phyloP scores from a whole-genome alignment of 2,113 vertebrate genomes.

The Amphiprion percula region DNA sequence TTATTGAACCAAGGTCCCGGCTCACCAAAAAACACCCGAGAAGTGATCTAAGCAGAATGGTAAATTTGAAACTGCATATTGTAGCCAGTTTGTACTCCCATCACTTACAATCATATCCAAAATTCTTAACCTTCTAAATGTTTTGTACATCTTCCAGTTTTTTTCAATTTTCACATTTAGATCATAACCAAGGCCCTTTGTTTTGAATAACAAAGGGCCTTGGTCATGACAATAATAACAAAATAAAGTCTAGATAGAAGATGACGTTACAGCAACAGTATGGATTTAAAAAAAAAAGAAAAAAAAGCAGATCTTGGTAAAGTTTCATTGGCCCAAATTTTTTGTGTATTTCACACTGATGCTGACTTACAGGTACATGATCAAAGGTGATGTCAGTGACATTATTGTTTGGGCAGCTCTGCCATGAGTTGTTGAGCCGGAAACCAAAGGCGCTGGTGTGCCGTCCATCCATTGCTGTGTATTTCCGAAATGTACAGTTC shows the following conservation, averaged over 20 bases:
- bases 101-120: not conserved
- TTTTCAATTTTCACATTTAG: not conserved
- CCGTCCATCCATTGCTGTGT: constrained; percentile 89
- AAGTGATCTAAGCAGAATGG: constrained; percentile 87
- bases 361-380: constrained; percentile 91
- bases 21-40: constrained; percentile 97
- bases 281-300: not conserved
- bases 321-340: no score
- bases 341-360: not conserved
- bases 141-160: not conserved
- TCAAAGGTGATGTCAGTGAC: constrained; percentile 90
- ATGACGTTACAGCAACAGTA: not conserved
- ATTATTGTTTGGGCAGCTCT: constrained; percentile 98
- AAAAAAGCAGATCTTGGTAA: not conserved
- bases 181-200: no score
- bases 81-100: no score
- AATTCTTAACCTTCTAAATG: not conserved
- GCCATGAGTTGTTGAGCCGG: constrained; percentile 98
- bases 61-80: not conserved
- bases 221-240: no score
- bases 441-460: constrained; percentile 98
- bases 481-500: constrained; percentile 97
- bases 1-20: constrained; percentile 96
- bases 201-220: no score
- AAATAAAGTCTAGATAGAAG: no score